Evolutionary conservation across 2,113 vertebrate genomes (phyloP), one percentile per base, ranked within the genome.

Genomic region (Seriola quinqueradiata): DNA sequence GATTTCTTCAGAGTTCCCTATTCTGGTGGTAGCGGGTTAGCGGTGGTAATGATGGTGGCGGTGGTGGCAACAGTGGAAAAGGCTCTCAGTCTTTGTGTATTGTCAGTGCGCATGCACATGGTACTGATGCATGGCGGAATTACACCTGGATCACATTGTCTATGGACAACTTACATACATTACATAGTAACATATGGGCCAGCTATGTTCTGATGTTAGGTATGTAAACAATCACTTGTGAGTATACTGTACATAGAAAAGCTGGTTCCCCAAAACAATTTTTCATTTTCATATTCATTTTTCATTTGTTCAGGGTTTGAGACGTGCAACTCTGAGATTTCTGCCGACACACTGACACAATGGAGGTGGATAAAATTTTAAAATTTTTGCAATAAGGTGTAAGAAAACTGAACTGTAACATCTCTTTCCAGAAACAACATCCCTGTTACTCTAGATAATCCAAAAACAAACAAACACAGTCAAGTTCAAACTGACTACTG

Each of bases 1-100:
- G 90, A 93, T 94, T 94, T 92, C 70, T 78, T 81, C 74, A 73
- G 84, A 40, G 61, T 66, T 86, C 76, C 63, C 55, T 66, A 58
- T 76, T 69, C 86, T 74, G 46, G 69, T 48, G 77, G 70, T 7
- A 54, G 7, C 40, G 10, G 40, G 40, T 42, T 42, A 10, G 40
- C 40, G 10, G 57, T 60, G 63, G 48, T 69, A 69, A 57, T 55
- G 69, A 32, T 19, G 36, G 21, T 42, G 63, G 28, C 76, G 76
- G 85, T 70, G 55, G 77, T 87, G 84, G 74, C 14, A 36, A 72
- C 16, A 28, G 7, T 64, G 63, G 74, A 78, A 46, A 61, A 74
- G 77, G 71, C 70, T 75, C 63, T 78, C 59, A 66, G 75, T 75
- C 57, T 87, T 67, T 75, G 23, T 82, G 69, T 69, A 58, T 79